phyloP scores from a whole-genome alignment of 35 echinoderm and acorn worm genomes.

The Eucidaris tribuloides region DNA sequence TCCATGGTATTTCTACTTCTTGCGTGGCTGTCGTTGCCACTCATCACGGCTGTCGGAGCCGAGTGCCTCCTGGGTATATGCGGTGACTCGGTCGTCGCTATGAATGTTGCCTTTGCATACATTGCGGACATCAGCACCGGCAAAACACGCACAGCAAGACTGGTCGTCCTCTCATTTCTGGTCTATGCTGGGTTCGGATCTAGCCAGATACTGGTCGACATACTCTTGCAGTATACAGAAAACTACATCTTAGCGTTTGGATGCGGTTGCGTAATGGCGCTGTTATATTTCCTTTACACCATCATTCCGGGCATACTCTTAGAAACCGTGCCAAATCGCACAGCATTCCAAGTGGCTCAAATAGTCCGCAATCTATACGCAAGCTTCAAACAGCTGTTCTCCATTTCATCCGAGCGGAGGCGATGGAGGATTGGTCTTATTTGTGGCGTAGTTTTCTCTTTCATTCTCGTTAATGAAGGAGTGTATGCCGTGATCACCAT shows the following conservation, averaged over 20 bases:
- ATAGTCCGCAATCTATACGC: neutral
- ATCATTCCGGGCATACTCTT: conserved; percentile 1
- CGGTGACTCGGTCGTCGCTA: conserved; percentile 8
- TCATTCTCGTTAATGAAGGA: conserved; percentile 7
- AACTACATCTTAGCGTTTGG: conserved; percentile 20
- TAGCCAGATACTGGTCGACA: conserved; percentile 15
- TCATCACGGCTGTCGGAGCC: neutral
- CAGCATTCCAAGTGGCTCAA: neutral
- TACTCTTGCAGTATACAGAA: conserved; percentile 21
- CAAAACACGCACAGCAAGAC: neutral
- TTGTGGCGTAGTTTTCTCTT: neutral
- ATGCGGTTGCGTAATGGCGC: conserved; percentile 4
- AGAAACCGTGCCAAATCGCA: conserved; percentile 1
- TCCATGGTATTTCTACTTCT: conserved; percentile 20
- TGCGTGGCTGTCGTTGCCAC: conserved; percentile 3
- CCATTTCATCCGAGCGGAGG: neutral
- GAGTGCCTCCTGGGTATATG: conserved; percentile 32
- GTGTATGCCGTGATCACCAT: conserved; percentile 32
- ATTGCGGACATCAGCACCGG: conserved; percentile 12
- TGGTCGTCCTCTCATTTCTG: neutral
- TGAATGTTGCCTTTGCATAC: conserved; percentile 21
- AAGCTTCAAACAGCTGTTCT: conserved; percentile 4
- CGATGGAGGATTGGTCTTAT: neutral
- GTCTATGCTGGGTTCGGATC: conserved; percentile 27
- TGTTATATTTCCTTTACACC: conserved; percentile 23